A percentile compares a stretch with the other conserved stretches of the same genome.
phyloP scores from a whole-genome alignment of 2,797 vertebrate genomes.

The Typhlichthys subterraneus region DNA sequence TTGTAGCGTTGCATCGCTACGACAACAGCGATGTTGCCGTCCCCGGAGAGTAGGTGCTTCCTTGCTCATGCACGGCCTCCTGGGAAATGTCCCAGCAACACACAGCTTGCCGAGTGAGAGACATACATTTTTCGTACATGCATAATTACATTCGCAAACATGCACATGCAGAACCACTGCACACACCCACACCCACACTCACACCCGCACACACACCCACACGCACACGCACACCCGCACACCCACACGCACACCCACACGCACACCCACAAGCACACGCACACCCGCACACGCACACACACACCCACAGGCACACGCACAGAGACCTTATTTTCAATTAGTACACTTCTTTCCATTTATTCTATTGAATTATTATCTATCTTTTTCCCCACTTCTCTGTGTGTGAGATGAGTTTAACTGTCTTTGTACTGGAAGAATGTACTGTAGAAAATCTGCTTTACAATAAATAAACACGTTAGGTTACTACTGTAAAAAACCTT shows the following conservation, averaged over 20 bases:
- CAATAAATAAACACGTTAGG: no score
- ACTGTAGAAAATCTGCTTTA: no score
- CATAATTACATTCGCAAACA: constrained; percentile 20
- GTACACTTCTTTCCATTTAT: no score
- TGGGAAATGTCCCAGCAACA: constrained; percentile 60
- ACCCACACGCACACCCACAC: constrained; percentile 16
- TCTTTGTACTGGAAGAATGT: no score
- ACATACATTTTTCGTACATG: constrained; percentile 50
- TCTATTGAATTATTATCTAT: no score
- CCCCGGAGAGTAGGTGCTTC: constrained; percentile 57
- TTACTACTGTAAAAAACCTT: no score
- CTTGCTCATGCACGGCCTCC: constrained; percentile 64
- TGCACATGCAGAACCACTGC: constrained; percentile 3
- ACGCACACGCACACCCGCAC: constrained; percentile 22
- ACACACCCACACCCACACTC: background rate
- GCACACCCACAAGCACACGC: constrained; percentile 11
- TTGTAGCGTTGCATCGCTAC: constrained; percentile 67
- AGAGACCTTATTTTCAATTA: constrained; percentile 24
- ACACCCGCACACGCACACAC: background rate
- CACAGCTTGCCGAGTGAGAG: constrained; percentile 33
- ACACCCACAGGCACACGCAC: constrained; percentile 12
- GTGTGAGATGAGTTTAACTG: constrained; percentile 37
- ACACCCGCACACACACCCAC: constrained; percentile 13
- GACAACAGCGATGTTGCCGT: constrained; percentile 61
- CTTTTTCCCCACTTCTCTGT: constrained; percentile 6